phyloP scores from a whole-genome alignment of 2,113 vertebrate genomes.

The Rhinopomastus cyanomelas region DNA sequence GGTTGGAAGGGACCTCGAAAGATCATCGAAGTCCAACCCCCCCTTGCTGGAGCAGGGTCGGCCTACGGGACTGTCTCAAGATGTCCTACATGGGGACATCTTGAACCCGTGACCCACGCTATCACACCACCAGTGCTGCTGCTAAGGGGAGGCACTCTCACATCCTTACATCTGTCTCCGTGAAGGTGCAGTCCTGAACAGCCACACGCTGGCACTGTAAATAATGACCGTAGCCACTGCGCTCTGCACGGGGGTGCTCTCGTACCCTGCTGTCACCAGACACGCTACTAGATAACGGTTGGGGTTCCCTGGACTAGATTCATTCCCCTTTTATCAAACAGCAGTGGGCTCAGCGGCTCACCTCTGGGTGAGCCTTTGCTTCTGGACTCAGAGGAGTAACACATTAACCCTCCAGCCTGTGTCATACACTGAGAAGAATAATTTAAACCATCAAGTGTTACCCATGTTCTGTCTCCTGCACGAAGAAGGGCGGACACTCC shows the following conservation, averaged over 20 bases:
- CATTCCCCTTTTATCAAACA: background rate
- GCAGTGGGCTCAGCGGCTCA: background rate
- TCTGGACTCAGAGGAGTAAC: background rate
- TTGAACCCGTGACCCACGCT: no score
- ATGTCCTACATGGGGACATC: no score
- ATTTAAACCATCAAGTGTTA: background rate
- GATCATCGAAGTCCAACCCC: no score
- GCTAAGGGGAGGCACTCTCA: background rate
- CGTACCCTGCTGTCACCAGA: background rate
- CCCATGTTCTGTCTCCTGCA: background rate
- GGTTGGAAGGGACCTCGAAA: no score
- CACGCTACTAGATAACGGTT: background rate
- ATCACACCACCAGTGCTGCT: background rate
- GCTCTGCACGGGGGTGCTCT: accelerated
- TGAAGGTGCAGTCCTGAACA: background rate
- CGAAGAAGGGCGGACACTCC: background rate
- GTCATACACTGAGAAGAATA: background rate
- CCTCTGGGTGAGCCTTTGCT: background rate
- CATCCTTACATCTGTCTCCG: background rate
- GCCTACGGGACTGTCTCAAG: no score
- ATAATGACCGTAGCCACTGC: background rate
- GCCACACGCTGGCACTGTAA: background rate
- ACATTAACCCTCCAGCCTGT: background rate
- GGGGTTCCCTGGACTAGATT: background rate
- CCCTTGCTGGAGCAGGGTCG: no score